Base-by-base conservation (phyloP, 1,140 invertebrate genomes). In the Drosophila cardini region DNA sequence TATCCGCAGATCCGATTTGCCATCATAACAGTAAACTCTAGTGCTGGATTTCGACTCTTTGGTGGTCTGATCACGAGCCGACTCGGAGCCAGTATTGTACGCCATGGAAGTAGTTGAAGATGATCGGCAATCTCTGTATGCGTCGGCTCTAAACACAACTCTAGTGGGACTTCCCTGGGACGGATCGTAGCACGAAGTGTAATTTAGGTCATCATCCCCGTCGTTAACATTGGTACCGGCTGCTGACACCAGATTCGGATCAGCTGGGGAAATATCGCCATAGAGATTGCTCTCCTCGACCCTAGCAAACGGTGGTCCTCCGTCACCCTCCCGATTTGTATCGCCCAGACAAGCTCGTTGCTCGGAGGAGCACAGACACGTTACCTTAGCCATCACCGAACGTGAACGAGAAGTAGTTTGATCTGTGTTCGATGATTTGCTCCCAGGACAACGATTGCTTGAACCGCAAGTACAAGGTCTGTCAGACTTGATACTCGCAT, bases 371-470 rank as follows among this genome's bases (percentile, higher is more conserved):
- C 78, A 87, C 10, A 85, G 63, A 7, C 83, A 82, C 1, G 82
- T 85, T 5, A 85, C 46, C 34, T 82, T 72, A 5, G 45, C 79
- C 53, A 82, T 73, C 4, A 85, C 55, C 5, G 83, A 87, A 4
- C 34, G 82, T 6, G 82, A 85, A 5, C 78, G 45, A 0, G 67
- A 80, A 6, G 81, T 82, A 2, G 78, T 86, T 8, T 62, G 73
- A 5, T 36, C 32, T 13, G 52, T 36, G 32, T 55, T 68, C 30
- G 36, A 80, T 2, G 68, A 45, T 15, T 46, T 62, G 10, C 30
- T 55, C 2, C 13, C 13, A 9, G 36, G 43, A 36, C 56, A 5
- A 16, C 6, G 16, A 13, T 15, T 10, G 8, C 42, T 45, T 1
- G 13, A 45, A 13, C 42, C 42, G 15, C 42, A 50, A 2, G 26